A percentile compares a stretch with the other conserved stretches of the same genome.
Conservation (phyloP, 2,797 vertebrate genomes). For the Triplophysa yarkandensis region DNA sequence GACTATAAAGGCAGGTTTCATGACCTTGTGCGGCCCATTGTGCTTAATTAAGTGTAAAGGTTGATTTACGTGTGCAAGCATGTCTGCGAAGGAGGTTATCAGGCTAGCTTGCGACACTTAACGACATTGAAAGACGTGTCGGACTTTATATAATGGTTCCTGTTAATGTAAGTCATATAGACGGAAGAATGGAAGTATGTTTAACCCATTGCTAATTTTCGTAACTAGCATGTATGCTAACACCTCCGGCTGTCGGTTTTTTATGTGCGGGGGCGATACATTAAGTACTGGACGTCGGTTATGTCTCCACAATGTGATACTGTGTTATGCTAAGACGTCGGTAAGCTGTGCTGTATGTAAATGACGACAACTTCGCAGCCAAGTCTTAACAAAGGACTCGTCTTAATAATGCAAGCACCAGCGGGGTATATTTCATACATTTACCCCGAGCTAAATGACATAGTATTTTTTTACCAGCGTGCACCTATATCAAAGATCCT, state of each 20-base stretch:
- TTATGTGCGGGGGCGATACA: neutral
- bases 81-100: slow-evolving; percentile 61
- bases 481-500: slow-evolving; percentile 88
- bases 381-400: slow-evolving; percentile 60
- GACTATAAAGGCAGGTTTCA: slow-evolving; percentile 76
- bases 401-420: slow-evolving; percentile 57
- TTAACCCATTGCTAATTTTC: neutral
- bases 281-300: neutral
- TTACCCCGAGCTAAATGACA: slow-evolving; percentile 74
- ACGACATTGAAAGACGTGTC: slow-evolving; percentile 38
- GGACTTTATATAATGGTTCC: neutral
- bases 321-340: slow-evolving; percentile 22
- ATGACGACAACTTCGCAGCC: slow-evolving; percentile 56
- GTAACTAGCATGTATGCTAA: neutral
- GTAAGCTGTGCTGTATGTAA: slow-evolving; percentile 36
- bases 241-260: neutral
- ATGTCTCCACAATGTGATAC: neutral
- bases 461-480: slow-evolving; percentile 69
- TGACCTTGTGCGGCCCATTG: slow-evolving; percentile 76
- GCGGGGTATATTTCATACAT: slow-evolving; percentile 56
- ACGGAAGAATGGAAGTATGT: neutral
- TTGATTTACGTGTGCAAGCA: slow-evolving; percentile 76
- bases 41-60: slow-evolving; percentile 80
- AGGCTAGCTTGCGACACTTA: slow-evolving; percentile 52
- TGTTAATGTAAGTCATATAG: neutral